Base-by-base conservation (phyloP, 2,888 invertebrate species). In the Crossocerus cetratus region DNA sequence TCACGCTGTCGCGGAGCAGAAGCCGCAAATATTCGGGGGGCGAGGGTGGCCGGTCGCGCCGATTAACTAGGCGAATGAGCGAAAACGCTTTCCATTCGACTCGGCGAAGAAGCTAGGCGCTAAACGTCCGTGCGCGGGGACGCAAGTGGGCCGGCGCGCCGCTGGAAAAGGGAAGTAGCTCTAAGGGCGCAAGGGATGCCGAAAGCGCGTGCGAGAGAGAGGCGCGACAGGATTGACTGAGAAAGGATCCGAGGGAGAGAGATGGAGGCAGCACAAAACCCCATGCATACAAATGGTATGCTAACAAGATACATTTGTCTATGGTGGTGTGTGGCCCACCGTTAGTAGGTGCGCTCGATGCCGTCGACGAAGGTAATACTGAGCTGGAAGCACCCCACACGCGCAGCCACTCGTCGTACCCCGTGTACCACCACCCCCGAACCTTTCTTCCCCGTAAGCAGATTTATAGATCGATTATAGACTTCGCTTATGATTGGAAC, bases 401-500 rank as follows among this genome's bases (percentile, higher is more conserved):
- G 57, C 72, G 63, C 73, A 67, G 67, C 69, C 76, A 32, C 72
- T 32, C 57, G 71, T 69, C 69, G 63, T 73, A 73, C 79, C 81
- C 72, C 75, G 60, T 65, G 70, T 67, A 74, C 67, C 62, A 63
- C 53, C 49, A 59, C 71, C 72, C 69, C 69, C 70, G 74, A 78
- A 78, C 73, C 77, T 82, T 81, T 81, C 78, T 76, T 81, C 86
- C 84, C 84, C 80, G 83, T 87, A 87, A 89, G 86, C 87, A 89
- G 89, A 90, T 90, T 90, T 90, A 90, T 89, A 89, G 89, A 89
- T 90, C 90, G 89, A 89, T 90, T 90, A 89, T 87, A 86, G 89
- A 88, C 86, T 88, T 85, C 83, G 86, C 83, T 89, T 87, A 88
- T 89, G 90, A 89, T 90, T 90, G 87, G 88, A 86, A 87, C 83